Evolutionary conservation across 2,888 invertebrate genomes (phyloP).

Genomic region (Melanophora roralis): DNA sequence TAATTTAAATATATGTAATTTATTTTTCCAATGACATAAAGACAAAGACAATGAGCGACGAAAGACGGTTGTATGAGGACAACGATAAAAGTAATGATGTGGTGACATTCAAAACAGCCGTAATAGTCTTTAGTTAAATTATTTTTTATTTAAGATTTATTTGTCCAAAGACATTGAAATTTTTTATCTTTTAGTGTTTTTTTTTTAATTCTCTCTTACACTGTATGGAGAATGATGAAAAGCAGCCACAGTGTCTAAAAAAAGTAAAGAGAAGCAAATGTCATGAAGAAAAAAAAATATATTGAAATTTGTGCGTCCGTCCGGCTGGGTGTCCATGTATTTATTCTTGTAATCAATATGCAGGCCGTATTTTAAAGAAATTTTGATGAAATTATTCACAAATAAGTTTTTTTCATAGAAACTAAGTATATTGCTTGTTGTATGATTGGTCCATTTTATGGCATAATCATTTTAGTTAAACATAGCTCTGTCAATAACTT

Average conservation of each 20-base stretch:
- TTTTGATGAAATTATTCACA: too few relatives aligned
- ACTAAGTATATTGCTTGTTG: too few relatives aligned
- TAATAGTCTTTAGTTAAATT: slow-evolving; percentile 21
- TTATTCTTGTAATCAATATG: too few relatives aligned
- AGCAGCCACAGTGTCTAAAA: not conserved
- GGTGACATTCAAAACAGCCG: slow-evolving; percentile 38
- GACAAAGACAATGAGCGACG: not conserved
- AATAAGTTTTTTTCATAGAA: too few relatives aligned
- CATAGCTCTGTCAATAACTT: too few relatives aligned
- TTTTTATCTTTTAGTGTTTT: not conserved
- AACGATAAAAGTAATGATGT: not conserved
- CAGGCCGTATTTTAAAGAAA: too few relatives aligned
- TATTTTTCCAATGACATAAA: slow-evolving; percentile 31
- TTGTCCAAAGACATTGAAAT: slow-evolving; percentile 3
- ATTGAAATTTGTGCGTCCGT: too few relatives aligned
- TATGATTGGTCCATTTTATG: too few relatives aligned
- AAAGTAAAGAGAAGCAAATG: not conserved
- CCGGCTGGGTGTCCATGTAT: too few relatives aligned
- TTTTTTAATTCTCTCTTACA: not conserved
- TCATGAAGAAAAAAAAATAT: too few relatives aligned
- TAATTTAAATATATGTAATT: slow-evolving; percentile 45
- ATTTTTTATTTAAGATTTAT: slow-evolving; percentile 21
- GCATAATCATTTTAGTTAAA: too few relatives aligned
- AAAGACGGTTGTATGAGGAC: not conserved
- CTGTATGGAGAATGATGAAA: not conserved